Conservation (phyloP, 1,140 invertebrate species). For the Copidosoma floridanum region DNA sequence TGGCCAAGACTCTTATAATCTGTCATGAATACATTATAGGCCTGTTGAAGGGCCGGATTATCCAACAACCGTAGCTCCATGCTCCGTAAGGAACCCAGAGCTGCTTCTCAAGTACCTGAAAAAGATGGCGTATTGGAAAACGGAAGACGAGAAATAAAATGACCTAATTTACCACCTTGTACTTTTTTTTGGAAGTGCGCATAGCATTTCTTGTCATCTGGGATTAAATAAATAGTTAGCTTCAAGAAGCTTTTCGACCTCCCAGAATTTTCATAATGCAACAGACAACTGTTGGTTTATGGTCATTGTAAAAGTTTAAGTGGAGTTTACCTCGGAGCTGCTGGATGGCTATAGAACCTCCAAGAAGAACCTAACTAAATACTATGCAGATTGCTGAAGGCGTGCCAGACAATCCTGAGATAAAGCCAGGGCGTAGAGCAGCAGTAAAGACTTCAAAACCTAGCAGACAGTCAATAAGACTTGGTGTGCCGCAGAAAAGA, state of each 20-base stretch:
- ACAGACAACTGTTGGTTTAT: neutral
- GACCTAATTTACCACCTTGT: neutral
- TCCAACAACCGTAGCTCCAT: neutral
- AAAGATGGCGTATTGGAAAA: neutral
- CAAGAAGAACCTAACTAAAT: neutral
- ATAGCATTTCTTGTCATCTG: neutral
- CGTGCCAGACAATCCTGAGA: neutral
- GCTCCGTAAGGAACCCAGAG: neutral
- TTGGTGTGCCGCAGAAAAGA: neutral
- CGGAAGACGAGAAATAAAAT: neutral
- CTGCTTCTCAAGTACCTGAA: neutral
- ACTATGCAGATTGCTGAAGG: neutral
- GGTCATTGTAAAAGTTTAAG: neutral
- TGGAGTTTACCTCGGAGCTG: neutral
- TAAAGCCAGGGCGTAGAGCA: neutral
- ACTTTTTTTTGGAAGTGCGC: neutral
- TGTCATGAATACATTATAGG: neutral
- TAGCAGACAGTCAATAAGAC: neutral
- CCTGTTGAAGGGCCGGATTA: neutral
- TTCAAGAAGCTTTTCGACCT: neutral
- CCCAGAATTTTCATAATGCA: too few relatives aligned
- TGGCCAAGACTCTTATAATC: neutral
- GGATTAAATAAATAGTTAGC: neutral
- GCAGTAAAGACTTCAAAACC: neutral
- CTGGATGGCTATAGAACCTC: neutral